phyloP scores from a whole-genome alignment of 92 coral and sea anemone genomes.

The Porites evermanni region DNA sequence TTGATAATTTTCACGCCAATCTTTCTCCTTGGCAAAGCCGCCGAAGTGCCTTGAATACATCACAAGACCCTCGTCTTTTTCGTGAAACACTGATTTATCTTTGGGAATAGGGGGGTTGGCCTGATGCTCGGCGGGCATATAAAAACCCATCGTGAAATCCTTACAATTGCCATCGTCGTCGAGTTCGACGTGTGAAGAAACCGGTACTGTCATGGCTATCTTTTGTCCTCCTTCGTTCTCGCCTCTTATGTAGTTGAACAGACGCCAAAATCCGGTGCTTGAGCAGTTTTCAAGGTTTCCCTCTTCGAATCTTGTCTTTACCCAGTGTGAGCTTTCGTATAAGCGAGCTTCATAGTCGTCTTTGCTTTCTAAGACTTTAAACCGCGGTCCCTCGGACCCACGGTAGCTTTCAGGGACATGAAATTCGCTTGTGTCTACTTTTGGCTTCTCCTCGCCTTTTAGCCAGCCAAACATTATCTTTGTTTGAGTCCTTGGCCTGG shows the following conservation, averaged over 20 bases:
- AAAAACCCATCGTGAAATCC: conserved; percentile 54
- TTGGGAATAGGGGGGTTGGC: conserved; percentile 61
- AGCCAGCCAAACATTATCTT: conserved; percentile 56
- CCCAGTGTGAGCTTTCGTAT: conserved; percentile 62
- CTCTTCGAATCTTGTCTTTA: conserved; percentile 56
- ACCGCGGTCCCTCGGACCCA: conserved; percentile 69
- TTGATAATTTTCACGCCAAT: conserved; percentile 52
- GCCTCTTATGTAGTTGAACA: conserved; percentile 73
- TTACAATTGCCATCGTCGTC: conserved; percentile 40
- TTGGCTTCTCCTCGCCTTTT: conserved; percentile 74
- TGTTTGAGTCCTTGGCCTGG: background rate
- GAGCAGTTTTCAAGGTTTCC: conserved; percentile 51
- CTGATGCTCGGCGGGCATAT: conserved; percentile 38
- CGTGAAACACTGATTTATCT: conserved; percentile 58
- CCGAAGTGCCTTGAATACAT: conserved; percentile 63
- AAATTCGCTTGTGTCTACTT: conserved; percentile 62
- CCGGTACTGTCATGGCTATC: conserved; percentile 70
- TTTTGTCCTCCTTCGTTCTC: conserved; percentile 68
- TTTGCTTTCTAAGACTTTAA: conserved; percentile 59
- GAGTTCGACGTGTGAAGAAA: conserved; percentile 45
- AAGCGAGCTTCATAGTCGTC: conserved; percentile 69
- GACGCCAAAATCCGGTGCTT: conserved; percentile 66
- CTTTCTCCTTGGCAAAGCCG: conserved; percentile 64
- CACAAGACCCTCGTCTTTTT: conserved; percentile 46
- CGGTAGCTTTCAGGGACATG: conserved; percentile 72